Percentiles rank a stretch among this genome's conserved stretches.
phyloP scores from a whole-genome alignment of 2,888 invertebrate species.

The Mactromeris polynyma region DNA sequence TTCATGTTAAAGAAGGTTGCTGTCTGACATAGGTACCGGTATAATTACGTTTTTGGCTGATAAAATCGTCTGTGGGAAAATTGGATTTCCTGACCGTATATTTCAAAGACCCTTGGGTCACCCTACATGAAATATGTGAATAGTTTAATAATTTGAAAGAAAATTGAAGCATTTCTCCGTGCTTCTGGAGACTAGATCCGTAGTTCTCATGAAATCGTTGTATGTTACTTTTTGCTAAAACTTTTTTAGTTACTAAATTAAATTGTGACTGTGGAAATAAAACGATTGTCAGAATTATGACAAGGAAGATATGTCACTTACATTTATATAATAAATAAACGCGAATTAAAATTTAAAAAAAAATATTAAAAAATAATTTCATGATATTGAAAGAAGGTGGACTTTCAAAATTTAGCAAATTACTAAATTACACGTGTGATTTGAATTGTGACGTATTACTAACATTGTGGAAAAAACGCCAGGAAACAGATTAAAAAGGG shows the following conservation, averaged over 20 bases:
- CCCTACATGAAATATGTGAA: neutral
- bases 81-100: neutral
- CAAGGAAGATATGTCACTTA: too few species aligned
- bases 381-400: too few species aligned
- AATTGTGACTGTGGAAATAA: neutral
- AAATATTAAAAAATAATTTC: too few species aligned
- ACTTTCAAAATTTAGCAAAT: too few species aligned
- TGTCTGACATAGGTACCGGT: neutral
- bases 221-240: neutral
- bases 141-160: neutral
- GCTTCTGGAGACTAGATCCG: neutral
- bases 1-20: neutral
- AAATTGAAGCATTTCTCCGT: neutral
- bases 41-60: neutral
- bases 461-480: too few species aligned
- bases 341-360: too few species aligned
- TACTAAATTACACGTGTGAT: too few species aligned
- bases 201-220: neutral
- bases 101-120: neutral
- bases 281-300: too few species aligned
- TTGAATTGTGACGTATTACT: too few species aligned
- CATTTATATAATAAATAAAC: too few species aligned
- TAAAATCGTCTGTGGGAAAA: neutral
- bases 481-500: too few species aligned
- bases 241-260: neutral